Evolutionary conservation across 2,797 vertebrate genomes (phyloP).

Genomic region (Poeciliopsis paucimaculata): DNA sequence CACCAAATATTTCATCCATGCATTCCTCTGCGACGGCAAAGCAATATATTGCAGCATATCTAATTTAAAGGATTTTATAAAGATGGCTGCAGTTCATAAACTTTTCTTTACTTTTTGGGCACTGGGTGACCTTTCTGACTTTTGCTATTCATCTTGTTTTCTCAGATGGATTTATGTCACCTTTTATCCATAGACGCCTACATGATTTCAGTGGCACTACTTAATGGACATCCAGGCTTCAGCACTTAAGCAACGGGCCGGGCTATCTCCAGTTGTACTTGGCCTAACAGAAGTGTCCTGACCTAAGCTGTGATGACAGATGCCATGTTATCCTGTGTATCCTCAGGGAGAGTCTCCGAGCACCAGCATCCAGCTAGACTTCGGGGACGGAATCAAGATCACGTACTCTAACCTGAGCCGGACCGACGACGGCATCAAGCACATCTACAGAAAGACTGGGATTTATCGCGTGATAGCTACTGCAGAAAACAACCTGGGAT

Average conservation of each 20-base stretch:
- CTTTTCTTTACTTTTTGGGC: conserved; percentile 9
- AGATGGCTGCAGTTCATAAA: background rate
- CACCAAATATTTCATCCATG: background rate
- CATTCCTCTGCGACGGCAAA: background rate
- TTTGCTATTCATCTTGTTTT: conserved; percentile 33
- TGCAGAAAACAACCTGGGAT: conserved; percentile 92
- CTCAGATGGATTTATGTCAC: conserved; percentile 60
- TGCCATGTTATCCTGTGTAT: conserved; percentile 56
- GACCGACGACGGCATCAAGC: conserved; percentile 90
- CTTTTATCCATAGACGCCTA: conserved; percentile 39
- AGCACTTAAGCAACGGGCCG: conserved; percentile 55
- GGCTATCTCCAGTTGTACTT: conserved; percentile 30
- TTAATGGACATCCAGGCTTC: conserved; percentile 36
- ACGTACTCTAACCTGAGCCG: conserved; percentile 95
- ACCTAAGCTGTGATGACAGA: conserved; percentile 68
- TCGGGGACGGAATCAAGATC: conserved; percentile 93
- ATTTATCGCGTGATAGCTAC: conserved; percentile 91
- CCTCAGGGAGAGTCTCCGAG: conserved; percentile 90
- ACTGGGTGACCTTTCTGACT: conserved; percentile 26
- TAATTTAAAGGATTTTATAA: conserved; percentile 16
- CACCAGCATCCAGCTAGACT: conserved; percentile 94
- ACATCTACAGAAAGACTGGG: conserved; percentile 88
- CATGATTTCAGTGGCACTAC: conserved; percentile 60
- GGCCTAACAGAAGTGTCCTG: conserved; percentile 51
- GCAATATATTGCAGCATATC: background rate